These are phyloP conservation scores for Spodoptera exigua DNA, from an alignment of 2,888 invertebrate genomes.

Conservation along the genomic window DNA sequence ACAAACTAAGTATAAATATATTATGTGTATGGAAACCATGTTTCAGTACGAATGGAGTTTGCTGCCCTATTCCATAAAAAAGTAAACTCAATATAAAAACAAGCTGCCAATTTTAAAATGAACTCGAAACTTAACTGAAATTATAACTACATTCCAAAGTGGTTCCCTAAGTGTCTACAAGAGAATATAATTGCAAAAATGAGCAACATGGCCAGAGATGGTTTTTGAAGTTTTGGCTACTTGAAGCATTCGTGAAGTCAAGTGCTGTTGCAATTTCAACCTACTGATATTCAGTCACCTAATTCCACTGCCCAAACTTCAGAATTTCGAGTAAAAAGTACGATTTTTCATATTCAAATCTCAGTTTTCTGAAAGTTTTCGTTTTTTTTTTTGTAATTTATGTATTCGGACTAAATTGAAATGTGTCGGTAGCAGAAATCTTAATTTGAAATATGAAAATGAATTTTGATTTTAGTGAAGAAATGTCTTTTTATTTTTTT, in stretches of 20 bases:
- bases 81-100: too few relatives aligned
- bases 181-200: conserved; percentile 2
- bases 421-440: not conserved
- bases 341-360: conserved; percentile 3
- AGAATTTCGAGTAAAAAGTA: conserved; percentile 1
- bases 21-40: too few relatives aligned
- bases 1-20: too few relatives aligned
- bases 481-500: too few relatives aligned
- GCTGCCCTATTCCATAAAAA: too few relatives aligned
- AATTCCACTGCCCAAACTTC: conserved; percentile 27
- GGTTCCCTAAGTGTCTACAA: conserved; percentile 34
- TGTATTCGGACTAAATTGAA: not conserved
- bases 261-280: conserved; percentile 30
- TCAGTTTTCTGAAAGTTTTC: not conserved
- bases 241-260: conserved; percentile 21
- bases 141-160: conserved; percentile 1
- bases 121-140: too few relatives aligned
- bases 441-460: conserved; percentile 2
- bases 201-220: conserved; percentile 7
- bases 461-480: conserved; percentile 1
- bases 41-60: too few relatives aligned
- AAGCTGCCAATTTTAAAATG: too few relatives aligned
- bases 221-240: conserved; percentile 24
- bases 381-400: conserved; percentile 10
- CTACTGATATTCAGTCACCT: conserved; percentile 17